A percentile compares a stretch with the other conserved stretches of the same genome.
Conservation (phyloP, 2,888 invertebrate genomes). For the Allophyes oxyacanthae region DNA sequence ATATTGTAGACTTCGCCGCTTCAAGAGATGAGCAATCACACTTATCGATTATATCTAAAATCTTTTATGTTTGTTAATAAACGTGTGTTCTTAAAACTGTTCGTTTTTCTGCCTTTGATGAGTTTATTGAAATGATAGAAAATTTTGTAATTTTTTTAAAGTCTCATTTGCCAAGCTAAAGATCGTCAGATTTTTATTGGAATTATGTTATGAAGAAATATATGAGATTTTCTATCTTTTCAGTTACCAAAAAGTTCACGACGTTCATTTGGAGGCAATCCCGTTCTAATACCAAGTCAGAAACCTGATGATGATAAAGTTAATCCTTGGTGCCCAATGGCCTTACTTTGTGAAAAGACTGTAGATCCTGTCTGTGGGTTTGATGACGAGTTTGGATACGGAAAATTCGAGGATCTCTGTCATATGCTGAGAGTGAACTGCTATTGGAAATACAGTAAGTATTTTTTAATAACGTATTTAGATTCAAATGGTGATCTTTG, state of each 20-base stretch:
- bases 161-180: not conserved
- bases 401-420: slow-evolving; percentile 76
- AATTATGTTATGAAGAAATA: not conserved
- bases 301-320: slow-evolving; percentile 35
- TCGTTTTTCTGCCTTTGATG: slow-evolving; percentile 25
- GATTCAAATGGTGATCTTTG: not conserved
- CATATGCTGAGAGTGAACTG: slow-evolving; percentile 80
- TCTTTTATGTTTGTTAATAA: slow-evolving; percentile 33
- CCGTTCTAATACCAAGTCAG: slow-evolving; percentile 34
- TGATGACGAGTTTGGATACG: slow-evolving; percentile 75
- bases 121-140: slow-evolving; percentile 49
- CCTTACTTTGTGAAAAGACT: slow-evolving; percentile 66
- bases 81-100: slow-evolving; percentile 12
- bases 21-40: slow-evolving; percentile 20
- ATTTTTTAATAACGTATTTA: slow-evolving; percentile 1
- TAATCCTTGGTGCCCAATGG: slow-evolving; percentile 73
- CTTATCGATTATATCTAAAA: not conserved
- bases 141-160: slow-evolving; percentile 25
- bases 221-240: slow-evolving; percentile 58
- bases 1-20: not conserved
- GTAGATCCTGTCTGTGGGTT: slow-evolving; percentile 70
- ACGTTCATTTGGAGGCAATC: slow-evolving; percentile 54
- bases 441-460: slow-evolving; percentile 78
- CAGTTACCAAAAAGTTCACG: slow-evolving; percentile 58
- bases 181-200: not conserved